phyloP scores from a whole-genome alignment of 23 tunicate genomes.

The Phallusia fumigata region DNA sequence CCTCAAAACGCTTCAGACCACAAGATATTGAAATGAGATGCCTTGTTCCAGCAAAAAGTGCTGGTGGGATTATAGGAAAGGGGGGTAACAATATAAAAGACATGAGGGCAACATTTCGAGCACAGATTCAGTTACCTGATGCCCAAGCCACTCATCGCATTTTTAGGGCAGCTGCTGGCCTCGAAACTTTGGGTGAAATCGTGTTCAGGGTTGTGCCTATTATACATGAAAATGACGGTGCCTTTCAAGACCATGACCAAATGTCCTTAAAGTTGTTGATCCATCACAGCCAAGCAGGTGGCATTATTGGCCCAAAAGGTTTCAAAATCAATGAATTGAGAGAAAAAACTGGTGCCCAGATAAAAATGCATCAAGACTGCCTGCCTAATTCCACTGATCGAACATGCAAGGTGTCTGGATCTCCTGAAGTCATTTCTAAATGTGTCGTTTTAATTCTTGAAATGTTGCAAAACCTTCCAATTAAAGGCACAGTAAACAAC shows the following conservation, averaged over 20 bases:
- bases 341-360: conserved; percentile 85
- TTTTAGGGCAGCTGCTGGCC: conserved; percentile 59
- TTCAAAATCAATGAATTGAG: conserved; percentile 83
- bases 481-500: conserved; percentile 81
- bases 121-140: conserved; percentile 81
- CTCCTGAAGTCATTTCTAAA: conserved; percentile 72
- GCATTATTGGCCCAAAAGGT: conserved; percentile 89
- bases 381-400: conserved; percentile 80
- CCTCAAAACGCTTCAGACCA: conserved; percentile 13
- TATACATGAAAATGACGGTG: conserved; percentile 32
- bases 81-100: conserved; percentile 86
- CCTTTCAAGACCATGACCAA: conserved; percentile 22
- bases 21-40: conserved; percentile 79
- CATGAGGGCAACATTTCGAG: conserved; percentile 80
- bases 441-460: conserved; percentile 87
- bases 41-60: conserved; percentile 77
- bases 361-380: conserved; percentile 79
- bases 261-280: conserved; percentile 60
- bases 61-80: conserved; percentile 95
- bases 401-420: conserved; percentile 66
- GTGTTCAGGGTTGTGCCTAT: conserved; percentile 55
- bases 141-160: conserved; percentile 80
- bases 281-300: conserved; percentile 93
- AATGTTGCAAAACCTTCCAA: conserved; percentile 72
- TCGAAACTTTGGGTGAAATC: conserved; percentile 88